phyloP scores from a whole-genome alignment of 2,797 vertebrate species.

The Telmatherina bonti region DNA sequence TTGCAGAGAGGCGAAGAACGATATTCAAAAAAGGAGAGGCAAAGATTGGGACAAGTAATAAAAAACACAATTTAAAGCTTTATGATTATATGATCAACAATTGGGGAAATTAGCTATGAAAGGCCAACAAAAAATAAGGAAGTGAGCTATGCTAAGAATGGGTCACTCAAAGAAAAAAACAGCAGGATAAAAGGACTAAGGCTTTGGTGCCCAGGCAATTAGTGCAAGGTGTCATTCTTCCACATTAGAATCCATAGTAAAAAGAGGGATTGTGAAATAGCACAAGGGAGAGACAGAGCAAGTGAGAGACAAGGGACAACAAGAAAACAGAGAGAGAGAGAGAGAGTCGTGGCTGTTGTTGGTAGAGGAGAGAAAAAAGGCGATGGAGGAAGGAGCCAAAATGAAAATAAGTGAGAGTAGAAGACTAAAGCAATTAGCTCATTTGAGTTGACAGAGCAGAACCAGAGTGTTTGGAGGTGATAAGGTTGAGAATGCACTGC shows the following conservation, averaged over 20 bases:
- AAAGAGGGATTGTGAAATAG: slow-evolving; percentile 57
- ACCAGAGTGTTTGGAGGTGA: slow-evolving; percentile 74
- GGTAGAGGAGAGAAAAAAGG: slow-evolving; percentile 35
- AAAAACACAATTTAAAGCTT: slow-evolving; percentile 29
- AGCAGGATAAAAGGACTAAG: slow-evolving; percentile 53
- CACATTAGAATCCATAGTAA: slow-evolving; percentile 61
- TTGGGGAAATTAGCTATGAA: slow-evolving; percentile 19
- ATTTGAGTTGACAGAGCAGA: slow-evolving; percentile 71
- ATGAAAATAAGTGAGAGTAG: slow-evolving; percentile 62
- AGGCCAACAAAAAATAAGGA: slow-evolving; percentile 18
- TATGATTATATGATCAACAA: slow-evolving; percentile 40
- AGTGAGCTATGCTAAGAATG: slow-evolving; percentile 23
- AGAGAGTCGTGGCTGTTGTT: slow-evolving; percentile 27
- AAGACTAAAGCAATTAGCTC: slow-evolving; percentile 75
- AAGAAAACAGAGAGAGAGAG: slow-evolving; percentile 23
- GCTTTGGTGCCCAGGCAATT: slow-evolving; percentile 64
- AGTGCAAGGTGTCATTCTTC: slow-evolving; percentile 67
- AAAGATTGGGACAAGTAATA: slow-evolving; percentile 16
- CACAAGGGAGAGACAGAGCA: slow-evolving; percentile 17
- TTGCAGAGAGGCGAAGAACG: slow-evolving; percentile 49
- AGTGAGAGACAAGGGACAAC: no score
- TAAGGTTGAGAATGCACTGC: slow-evolving; percentile 66
- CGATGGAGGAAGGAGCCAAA: slow-evolving; percentile 37
- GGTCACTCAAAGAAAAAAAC: slow-evolving; percentile 46
- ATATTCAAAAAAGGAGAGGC: slow-evolving; percentile 43